Evolutionary conservation across 2,888 invertebrate species (phyloP).

Genomic region (Drosophila nr. perissopoda): DNA sequence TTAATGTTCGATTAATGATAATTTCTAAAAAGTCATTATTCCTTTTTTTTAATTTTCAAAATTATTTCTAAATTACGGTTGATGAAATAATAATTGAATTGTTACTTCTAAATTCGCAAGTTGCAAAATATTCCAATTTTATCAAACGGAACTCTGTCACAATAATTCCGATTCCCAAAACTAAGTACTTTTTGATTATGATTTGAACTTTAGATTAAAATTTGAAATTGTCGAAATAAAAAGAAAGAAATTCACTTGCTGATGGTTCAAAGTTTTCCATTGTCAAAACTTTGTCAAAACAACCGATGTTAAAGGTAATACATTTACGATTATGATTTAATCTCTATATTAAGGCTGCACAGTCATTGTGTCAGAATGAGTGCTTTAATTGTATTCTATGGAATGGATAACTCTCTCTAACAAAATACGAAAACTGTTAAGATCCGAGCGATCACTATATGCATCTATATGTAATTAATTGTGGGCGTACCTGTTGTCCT

Average conservation of each 20-base stretch:
- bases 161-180: no score
- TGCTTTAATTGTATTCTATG: background rate
- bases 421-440: background rate
- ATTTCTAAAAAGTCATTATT: background rate
- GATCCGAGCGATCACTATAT: background rate
- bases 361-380: no score
- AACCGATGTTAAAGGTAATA: background rate
- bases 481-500: slow-evolving; percentile 77
- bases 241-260: background rate
- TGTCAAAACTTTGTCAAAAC: background rate
- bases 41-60: background rate
- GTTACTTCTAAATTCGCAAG: no score
- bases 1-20: background rate
- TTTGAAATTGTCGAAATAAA: background rate
- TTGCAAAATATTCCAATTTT: no score
- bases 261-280: background rate
- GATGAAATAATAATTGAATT: background rate
- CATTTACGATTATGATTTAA: background rate
- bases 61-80: background rate
- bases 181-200: no score
- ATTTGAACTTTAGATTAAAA: no score
- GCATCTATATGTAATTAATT: background rate
- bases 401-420: background rate
- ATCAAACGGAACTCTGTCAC: no score
- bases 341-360: background rate